A percentile compares a stretch with the other conserved stretches of the same genome.
Conservation (phyloP, 2,797 vertebrate species). For the Chaetodon trifasciatus region DNA sequence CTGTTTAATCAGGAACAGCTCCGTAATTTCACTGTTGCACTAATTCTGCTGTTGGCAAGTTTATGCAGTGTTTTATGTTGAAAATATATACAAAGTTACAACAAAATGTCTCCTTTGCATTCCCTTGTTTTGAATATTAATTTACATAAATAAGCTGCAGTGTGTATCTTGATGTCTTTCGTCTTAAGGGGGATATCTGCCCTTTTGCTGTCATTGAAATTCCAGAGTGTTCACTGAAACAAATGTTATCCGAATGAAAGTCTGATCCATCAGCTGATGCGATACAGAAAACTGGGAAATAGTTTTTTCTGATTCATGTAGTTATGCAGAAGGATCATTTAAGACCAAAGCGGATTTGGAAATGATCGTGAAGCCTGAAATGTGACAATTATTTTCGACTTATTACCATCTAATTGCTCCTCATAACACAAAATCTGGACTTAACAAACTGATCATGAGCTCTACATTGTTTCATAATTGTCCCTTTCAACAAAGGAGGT, state of each 20-base stretch:
- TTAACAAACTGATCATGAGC: neutral
- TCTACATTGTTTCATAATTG: neutral
- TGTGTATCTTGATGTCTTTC: neutral
- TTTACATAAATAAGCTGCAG: constrained; percentile 10
- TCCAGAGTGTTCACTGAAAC: constrained; percentile 13
- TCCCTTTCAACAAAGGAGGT: neutral
- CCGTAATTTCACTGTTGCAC: neutral
- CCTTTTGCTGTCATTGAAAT: neutral
- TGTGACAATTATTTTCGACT: neutral
- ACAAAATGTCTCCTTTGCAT: constrained; percentile 1
- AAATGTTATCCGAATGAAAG: neutral
- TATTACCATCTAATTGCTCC: neutral
- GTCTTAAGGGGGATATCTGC: neutral
- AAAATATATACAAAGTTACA: neutral
- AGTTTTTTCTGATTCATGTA: neutral
- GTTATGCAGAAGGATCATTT: constrained; percentile 1
- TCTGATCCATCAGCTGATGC: constrained; percentile 1
- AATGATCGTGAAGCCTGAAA: neutral
- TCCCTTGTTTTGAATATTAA: constrained; percentile 7
- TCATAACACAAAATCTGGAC: constrained; percentile 11
- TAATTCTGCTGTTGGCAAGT: constrained; percentile 14
- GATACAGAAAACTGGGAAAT: neutral
- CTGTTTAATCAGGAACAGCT: constrained; percentile 40
- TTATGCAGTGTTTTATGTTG: neutral
- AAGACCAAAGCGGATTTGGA: constrained; percentile 11